Evolutionary conservation across 2,797 vertebrate species (phyloP).

Genomic region (Tamandua tetradactyla): DNA sequence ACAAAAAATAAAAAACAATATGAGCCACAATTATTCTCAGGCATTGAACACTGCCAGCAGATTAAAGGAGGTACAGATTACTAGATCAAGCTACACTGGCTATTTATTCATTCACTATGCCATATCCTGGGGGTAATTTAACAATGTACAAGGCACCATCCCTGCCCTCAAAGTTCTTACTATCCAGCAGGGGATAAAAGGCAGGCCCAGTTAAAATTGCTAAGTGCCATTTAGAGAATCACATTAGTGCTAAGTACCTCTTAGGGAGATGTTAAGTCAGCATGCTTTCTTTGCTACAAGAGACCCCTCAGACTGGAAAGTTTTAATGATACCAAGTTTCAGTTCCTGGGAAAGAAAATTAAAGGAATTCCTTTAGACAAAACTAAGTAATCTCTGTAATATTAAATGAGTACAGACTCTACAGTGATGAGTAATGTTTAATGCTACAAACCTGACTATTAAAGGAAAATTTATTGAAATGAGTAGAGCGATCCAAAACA

Average conservation of each 20-base stretch:
- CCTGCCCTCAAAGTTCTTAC: conserved; percentile 38
- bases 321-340: background rate
- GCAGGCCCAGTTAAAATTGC: background rate
- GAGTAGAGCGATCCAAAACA: conserved; percentile 26
- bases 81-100: background rate
- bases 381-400: conserved; percentile 28
- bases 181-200: background rate
- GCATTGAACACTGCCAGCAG: conserved; percentile 19
- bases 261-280: conserved; percentile 27
- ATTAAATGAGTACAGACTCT: conserved; percentile 52
- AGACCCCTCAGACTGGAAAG: background rate
- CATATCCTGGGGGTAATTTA: background rate
- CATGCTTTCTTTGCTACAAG: conserved; percentile 23
- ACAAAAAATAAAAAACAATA: background rate
- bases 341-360: conserved; percentile 57
- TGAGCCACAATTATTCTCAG: conserved; percentile 24
- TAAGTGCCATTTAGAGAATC: conserved; percentile 49
- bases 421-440: conserved; percentile 47
- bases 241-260: conserved; percentile 12
- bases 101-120: conserved; percentile 32
- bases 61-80: conserved; percentile 16
- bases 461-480: conserved; percentile 48
- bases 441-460: conserved; percentile 38
- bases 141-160: background rate
- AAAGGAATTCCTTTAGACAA: conserved; percentile 19